These are phyloP conservation scores for Psittacara wagleri DNA, from an alignment of 2,113 vertebrate genomes.

Conservation along the genomic window DNA sequence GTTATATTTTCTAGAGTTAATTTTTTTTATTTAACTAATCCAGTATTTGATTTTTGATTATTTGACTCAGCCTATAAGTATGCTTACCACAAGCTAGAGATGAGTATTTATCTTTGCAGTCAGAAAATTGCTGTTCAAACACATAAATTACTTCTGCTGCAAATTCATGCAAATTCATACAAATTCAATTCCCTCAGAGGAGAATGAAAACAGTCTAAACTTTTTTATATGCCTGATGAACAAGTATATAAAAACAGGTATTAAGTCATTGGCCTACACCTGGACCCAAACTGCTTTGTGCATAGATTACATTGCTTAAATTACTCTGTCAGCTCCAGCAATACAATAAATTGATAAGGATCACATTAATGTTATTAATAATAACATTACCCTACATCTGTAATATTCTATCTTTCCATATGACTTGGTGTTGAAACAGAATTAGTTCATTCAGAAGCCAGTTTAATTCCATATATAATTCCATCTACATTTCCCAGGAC, in stretches of 20 bases:
- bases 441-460: background rate
- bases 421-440: background rate
- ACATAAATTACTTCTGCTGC: background rate
- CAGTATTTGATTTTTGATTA: background rate
- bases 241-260: background rate
- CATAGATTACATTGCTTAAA: background rate
- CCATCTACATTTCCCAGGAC: background rate
- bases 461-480: background rate
- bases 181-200: background rate
- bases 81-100: background rate
- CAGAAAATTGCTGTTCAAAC: background rate
- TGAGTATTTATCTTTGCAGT: background rate
- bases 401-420: background rate
- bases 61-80: background rate
- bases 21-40: background rate
- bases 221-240: background rate
- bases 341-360: background rate
- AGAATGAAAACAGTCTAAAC: background rate
- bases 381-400: background rate
- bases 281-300: background rate
- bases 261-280: background rate
- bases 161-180: background rate
- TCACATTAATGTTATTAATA: background rate
- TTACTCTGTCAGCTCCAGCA: background rate
- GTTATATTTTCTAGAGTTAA: background rate